Conservation (phyloP, 2,797 vertebrate species). For the Pangasius sanitwongsei region DNA sequence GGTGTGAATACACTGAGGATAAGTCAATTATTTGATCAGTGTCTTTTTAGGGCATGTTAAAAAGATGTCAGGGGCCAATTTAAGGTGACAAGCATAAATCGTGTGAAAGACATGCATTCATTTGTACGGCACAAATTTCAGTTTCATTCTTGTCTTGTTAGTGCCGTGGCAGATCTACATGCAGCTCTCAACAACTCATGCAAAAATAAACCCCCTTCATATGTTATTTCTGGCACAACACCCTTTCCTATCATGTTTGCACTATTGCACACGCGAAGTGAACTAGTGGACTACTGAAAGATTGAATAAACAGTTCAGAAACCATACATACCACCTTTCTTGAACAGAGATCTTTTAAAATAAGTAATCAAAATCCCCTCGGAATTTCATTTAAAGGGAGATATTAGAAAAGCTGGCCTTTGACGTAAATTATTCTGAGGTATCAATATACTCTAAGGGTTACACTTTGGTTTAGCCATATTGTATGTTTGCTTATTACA, state of each 20-base stretch:
- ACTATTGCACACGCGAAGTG: neutral
- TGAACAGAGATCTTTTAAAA: neutral
- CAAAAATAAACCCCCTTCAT: slow-evolving; percentile 2
- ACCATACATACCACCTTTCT: neutral
- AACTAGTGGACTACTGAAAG: neutral
- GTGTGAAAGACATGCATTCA: slow-evolving; percentile 18
- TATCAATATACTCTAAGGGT: neutral
- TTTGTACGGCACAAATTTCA: slow-evolving; percentile 5
- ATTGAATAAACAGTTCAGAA: neutral
- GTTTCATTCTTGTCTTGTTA: slow-evolving; percentile 34
- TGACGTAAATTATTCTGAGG: neutral
- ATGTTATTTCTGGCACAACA: neutral
- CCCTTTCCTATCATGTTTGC: neutral
- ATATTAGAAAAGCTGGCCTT: neutral
- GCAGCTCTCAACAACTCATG: neutral
- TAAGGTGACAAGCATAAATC: slow-evolving; percentile 13
- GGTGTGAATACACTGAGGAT: neutral
- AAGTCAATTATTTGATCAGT: slow-evolving; percentile 8
- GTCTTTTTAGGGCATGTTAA: neutral
- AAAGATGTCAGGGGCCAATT: slow-evolving; percentile 9
- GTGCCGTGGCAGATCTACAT: slow-evolving; percentile 10
- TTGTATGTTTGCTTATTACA: no score
- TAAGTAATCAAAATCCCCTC: neutral
- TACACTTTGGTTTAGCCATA: no score
- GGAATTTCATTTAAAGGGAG: neutral